Evolutionary conservation across 2,888 invertebrate genomes (phyloP), one percentile per base, ranked within the genome.

Genomic region (Entomobrya multifasciata): DNA sequence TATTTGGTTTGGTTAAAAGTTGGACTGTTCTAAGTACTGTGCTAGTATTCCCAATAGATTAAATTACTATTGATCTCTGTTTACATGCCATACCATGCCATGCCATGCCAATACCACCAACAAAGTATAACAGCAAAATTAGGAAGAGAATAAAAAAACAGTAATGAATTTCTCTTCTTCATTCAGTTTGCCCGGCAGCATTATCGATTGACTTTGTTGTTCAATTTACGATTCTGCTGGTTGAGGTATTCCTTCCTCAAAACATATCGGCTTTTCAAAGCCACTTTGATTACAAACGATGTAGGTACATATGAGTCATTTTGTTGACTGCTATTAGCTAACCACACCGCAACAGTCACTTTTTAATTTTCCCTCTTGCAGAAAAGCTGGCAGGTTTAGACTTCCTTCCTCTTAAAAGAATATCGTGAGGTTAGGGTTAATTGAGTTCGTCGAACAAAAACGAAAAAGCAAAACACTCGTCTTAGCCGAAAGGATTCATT

Each of bases 361-460:
- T 67, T 62, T 74, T 36, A 17, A 11, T 74, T 74, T 77, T 44
- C 22, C 25, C 41, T 47, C 44, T 72, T 25, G 47, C 44, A 55
- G 36, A 25, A 8, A 4, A 27, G 52, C 49, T 30, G 49, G 20
- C 22, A 67, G 67, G 41, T 67, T 20, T 41, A 36, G 8, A 8
- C 74, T 74, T 74, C 27, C 49, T 49, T 74, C 52, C 52, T 47
- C 8, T 52, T 17, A 17, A 27, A 30, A 52, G 52, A n/a, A n/a
- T n/a, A n/a, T 83, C 83, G 83, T 83, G 83, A 83, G 41, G 20
- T 41, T 49, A 60, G 76, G 83, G 83, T 83, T 83, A 83, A 83
- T 83, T 76, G 83, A 77, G 83, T 83, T 83, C 83, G 83, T 44
- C 76, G 65, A 76, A 82, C 82, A 62, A 72, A n/a, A 62, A 36